phyloP scores from a whole-genome alignment of 2,888 invertebrate species.

The Hirudinaria manillensis region DNA sequence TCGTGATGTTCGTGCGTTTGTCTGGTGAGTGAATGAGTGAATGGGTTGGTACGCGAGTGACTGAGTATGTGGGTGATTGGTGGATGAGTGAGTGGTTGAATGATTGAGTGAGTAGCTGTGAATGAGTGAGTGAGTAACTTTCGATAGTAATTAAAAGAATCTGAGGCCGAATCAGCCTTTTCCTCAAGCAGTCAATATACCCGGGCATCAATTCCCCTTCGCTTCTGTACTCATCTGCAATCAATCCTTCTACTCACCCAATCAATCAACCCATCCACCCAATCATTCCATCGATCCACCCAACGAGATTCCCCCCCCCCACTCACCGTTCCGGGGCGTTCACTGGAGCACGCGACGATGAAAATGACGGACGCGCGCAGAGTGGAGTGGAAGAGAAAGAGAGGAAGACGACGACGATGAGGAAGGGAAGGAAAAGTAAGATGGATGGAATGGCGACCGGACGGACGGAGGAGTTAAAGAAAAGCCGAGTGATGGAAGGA shows the following conservation, averaged over 20 bases:
- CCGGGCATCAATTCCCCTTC: not conserved
- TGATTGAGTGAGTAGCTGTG: not conserved
- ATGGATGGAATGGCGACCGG: conserved; percentile 10
- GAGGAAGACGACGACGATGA: conserved; percentile 6
- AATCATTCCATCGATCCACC: conserved; percentile 11
- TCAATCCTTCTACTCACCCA: not conserved
- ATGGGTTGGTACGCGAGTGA: no score
- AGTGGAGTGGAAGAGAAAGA: not conserved
- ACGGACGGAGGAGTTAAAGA: not conserved
- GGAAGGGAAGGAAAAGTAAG: not conserved
- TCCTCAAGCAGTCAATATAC: no score
- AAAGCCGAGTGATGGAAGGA: not conserved
- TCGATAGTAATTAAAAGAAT: no score
- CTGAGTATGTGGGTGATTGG: not conserved
- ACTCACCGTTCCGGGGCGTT: not conserved
- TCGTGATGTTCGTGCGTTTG: no score
- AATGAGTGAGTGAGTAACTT: not conserved
- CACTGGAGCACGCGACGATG: conserved; percentile 20
- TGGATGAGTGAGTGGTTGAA: no score
- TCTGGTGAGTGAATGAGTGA: no score
- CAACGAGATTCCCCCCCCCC: conserved; percentile 2
- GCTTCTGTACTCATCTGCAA: not conserved
- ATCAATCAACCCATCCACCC: not conserved
- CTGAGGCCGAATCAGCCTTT: not conserved
- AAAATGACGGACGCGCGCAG: conserved; percentile 7